Base-by-base conservation (phyloP, 2,113 vertebrate species). In the Serinus canaria region DNA sequence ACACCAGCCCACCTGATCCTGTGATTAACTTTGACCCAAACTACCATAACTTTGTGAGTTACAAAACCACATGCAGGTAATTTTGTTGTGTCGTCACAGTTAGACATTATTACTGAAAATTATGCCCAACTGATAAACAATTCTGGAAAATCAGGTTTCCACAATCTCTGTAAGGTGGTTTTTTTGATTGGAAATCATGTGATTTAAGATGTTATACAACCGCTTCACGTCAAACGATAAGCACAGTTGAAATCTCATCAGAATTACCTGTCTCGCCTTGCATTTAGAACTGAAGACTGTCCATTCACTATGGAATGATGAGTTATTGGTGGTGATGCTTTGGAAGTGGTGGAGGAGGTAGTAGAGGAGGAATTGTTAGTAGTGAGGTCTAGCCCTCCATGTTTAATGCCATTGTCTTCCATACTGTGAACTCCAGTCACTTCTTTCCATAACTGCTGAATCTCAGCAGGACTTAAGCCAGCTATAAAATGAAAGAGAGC, bases 381-480 rank as follows among this genome's bases (percentile, higher is more conserved):
- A 97, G 99, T 99, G 97, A 99, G 99, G 98, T 99, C 99, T 96
- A 99, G 98, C 93, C 99, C 99, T 97, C 98, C 98, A 90, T 99
- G 98, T 97, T 99, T 99, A 97, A 98, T 97, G 97, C 98, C 98
- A 95, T 98, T 98, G 97, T 99, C 98, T 98, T 99, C 98, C 98
- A 99, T 98, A 97, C 95, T 98, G 97, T 99, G 98, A 95, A 98
- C 98, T 79, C 98, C 98, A 96, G 99, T 99, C 97, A 99, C 99
- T 93, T 99, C 99, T 98, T 99, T 99, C 99, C 99, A 99, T 96
- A 99, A 96, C 98, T 99, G 99, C 98, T 99, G 99, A 96, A 99
- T 99, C 98, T 99, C 99, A 83, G 99, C 99, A 58, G 99, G 99
- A 95, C 99, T 99, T 98, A 99, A 98, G 92, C 99, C 99, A 95